A percentile compares a stretch with the other conserved stretches of the same genome.
These are phyloP conservation scores for Todiramphus saurophagus DNA, from an alignment of 2,113 vertebrate genomes.

Conservation along the genomic window DNA sequence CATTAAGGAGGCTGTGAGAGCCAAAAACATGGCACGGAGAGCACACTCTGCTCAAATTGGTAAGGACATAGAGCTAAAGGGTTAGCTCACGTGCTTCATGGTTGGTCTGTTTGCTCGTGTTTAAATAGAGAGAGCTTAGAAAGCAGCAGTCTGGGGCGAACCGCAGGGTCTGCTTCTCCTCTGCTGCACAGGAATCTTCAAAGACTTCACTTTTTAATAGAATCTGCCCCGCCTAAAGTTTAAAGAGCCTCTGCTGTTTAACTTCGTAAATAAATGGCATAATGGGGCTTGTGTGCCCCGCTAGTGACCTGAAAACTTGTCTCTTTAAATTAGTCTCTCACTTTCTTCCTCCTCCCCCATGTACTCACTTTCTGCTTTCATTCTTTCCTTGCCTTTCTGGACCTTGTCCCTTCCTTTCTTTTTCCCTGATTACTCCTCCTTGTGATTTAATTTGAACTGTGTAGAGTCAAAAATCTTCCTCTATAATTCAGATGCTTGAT, in stretches of 20 bases:
- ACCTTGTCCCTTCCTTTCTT: neutral
- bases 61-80: conserved; percentile 58
- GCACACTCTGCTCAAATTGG: conserved; percentile 90
- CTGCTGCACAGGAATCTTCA: neutral
- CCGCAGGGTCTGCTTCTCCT: neutral
- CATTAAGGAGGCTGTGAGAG: conserved; percentile 92
- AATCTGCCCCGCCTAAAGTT: neutral
- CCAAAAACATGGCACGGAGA: conserved; percentile 90
- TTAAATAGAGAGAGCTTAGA: neutral
- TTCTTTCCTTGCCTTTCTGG: neutral
- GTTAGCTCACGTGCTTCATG: neutral
- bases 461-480: neutral
- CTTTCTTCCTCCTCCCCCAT: neutral
- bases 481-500: neutral
- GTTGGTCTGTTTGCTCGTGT: neutral
- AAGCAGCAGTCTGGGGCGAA: neutral
- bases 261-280: conserved; percentile 25
- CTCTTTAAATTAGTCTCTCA: conserved; percentile 28
- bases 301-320: conserved; percentile 56
- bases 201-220: neutral
- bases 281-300: conserved; percentile 20
- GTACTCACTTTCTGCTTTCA: neutral
- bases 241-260: conserved; percentile 7
- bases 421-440: neutral
- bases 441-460: neutral